Conservation (phyloP, 1,140 invertebrate genomes). For the Megalopta genalis region DNA sequence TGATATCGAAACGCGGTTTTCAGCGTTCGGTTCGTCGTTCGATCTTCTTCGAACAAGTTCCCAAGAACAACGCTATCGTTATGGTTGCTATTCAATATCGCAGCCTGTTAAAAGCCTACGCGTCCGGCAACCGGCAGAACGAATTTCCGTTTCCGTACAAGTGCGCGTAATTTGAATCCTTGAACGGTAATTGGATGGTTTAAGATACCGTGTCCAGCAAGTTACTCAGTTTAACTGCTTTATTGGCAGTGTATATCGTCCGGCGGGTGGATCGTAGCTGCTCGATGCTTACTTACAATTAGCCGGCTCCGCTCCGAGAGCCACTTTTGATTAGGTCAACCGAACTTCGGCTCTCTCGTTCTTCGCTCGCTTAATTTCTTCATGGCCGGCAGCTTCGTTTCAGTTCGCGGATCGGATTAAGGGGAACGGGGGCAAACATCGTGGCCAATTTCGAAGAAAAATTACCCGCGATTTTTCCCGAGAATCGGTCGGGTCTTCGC, state of each 20-base stretch:
- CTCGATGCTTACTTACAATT: constrained; percentile 32
- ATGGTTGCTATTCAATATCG: constrained; percentile 19
- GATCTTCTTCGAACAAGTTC: no score
- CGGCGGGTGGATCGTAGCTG: not conserved
- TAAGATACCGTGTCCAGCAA: constrained; percentile 35
- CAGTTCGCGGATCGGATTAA: not conserved
- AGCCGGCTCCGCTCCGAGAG: constrained; percentile 19
- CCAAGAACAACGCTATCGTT: not conserved
- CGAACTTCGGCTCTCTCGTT: constrained; percentile 5
- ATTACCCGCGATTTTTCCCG: no score
- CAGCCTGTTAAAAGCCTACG: constrained; percentile 12
- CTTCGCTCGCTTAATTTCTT: constrained; percentile 6
- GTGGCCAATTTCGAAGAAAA: no score
- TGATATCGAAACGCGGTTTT: no score
- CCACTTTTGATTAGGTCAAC: constrained; percentile 12
- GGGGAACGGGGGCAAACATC: no score
- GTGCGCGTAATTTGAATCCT: constrained; percentile 46
- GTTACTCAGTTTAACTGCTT: constrained; percentile 43
- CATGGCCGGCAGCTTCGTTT: not conserved
- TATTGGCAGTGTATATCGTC: constrained; percentile 15
- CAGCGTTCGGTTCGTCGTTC: no score
- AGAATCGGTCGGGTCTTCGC: no score
- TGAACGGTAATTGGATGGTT: constrained; percentile 42
- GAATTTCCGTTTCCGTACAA: constrained; percentile 43
- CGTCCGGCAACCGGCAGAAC: constrained; percentile 29